These are phyloP conservation scores for Montifringilla adamsi DNA, from an alignment of 2,113 vertebrate genomes.

Conservation along the genomic window DNA sequence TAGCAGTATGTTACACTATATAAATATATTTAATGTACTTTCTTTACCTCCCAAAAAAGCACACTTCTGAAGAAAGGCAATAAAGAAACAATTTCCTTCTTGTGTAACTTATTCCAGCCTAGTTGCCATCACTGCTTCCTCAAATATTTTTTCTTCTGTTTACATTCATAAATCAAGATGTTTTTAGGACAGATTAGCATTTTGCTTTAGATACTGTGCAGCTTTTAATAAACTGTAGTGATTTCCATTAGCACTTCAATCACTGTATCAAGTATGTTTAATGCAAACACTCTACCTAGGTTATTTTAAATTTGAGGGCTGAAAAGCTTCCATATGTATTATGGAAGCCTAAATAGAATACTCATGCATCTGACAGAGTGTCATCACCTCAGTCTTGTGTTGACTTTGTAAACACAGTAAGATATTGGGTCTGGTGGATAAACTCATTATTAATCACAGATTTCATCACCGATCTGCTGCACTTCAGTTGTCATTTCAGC, in stretches of 20 bases:
- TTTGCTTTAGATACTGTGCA: neutral
- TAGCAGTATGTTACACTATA: neutral
- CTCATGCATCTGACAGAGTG: neutral
- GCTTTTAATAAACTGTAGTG: neutral
- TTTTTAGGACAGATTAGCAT: neutral
- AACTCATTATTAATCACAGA: neutral
- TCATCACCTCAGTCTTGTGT: neutral
- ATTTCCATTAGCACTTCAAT: neutral
- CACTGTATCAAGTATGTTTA: neutral
- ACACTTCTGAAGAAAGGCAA: neutral
- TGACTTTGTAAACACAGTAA: neutral
- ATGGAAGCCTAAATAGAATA: neutral
- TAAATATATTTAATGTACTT: neutral
- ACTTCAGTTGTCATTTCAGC: neutral
- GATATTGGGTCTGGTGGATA: neutral
- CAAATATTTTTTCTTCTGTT: neutral
- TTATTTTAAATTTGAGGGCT: neutral
- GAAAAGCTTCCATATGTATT: neutral
- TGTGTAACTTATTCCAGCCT: neutral
- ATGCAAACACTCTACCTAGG: neutral
- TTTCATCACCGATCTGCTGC: neutral
- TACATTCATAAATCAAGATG: neutral
- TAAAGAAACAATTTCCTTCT: neutral
- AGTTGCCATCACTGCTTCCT: neutral
- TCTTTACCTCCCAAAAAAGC: fast-evolving